Evolutionary conservation across 37 sponge, comb jelly and placozoan species (phyloP), one percentile per base, ranked within the genome.

Genomic region (Crambe crambe): DNA sequence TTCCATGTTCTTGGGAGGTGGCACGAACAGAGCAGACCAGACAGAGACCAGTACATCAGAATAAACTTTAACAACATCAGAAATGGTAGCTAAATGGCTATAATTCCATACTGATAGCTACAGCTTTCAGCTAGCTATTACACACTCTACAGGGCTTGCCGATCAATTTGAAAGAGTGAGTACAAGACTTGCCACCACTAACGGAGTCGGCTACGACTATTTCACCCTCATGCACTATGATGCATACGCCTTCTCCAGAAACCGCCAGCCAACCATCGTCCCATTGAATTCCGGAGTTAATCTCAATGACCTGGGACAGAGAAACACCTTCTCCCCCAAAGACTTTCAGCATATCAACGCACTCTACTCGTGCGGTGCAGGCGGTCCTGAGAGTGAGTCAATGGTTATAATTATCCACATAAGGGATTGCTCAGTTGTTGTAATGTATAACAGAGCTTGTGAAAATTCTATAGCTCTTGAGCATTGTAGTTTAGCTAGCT

Each of bases 1-100:
- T 40, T 70, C n/a, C 70, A 70, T 23, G 70, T 42, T 15, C 42
- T 70, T 21, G 70, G 70, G n/a, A 66, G 94, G 18, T 89, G 94
- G 94, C 94, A 93, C 43, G 94, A 93, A 54, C 94, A 93, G 61
- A 89, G 94, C 79, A 79, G 94, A 79, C 87, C 90, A 27, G 94
- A 93, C 84, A 78, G 94, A 73, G 94, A 93, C 44, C 42, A 20
- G 10, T 89, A 71, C 64, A 75, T 93, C 37, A 79, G 23, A 3
- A 80, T 93, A 47, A 37, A 83, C 37, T 0, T 18, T 8, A 39
- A 85, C 1, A 93, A 89, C 74, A 78, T 93, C 25, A 65, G 31
- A 32, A 47, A 56, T 61, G 89, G 89, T 85, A 78, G 8, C 9
- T 68, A 34, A 5, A 62, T 23, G 23, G 6, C n/a, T n/a, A n/a